Base-by-base conservation (phyloP, 2,797 vertebrate genomes). In the Gila robusta region DNA sequence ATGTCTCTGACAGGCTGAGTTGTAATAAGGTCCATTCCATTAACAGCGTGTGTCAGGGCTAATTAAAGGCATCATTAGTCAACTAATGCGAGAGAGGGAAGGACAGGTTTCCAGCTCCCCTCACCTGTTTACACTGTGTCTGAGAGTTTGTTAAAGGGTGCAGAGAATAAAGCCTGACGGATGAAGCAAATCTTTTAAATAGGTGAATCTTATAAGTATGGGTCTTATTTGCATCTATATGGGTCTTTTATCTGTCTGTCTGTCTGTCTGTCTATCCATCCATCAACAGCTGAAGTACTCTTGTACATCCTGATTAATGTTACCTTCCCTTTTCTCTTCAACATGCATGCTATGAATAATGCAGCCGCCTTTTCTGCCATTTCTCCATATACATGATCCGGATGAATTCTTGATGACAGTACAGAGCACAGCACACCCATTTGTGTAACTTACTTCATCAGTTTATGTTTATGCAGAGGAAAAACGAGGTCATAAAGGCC, bases 1-100 rank as follows among this genome's bases (percentile, higher is more conserved):
- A 94, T 92, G 88, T 91, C 88, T 86, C 73, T 92, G 95, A 94
- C 94, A 90, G 93, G 90, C 86, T 89, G 92, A 93, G 92, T 93
- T 93, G 94, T 94, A 94, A 95, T 95, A 93, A 94, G 90, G 93
- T 93, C 94, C 93, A 95, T 96, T 95, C 92, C 94, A 96, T 95
- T 94, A 95, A 93, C 89, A 91, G 92, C 87, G 90, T 90, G 92
- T 93, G 95, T 91, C 95, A 92, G 88, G 81, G 86, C 86, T 94
- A 94, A 96, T 95, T 95, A 95, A 92, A 91, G 88, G 92, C 89
- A 90, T 94, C 94, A 95, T 95, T 95, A 94, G 91, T 95, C 94
- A 96, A 93, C 92, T 89, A 92, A 93, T 56, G 85, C 23, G 5
- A 56, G 85, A 87, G 86, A 81, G 41, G 81, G 59, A 41, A 79